A percentile compares a stretch with the other conserved stretches of the same genome.
These are phyloP conservation scores for Argyresthia albistria DNA, from an alignment of 2,888 invertebrate genomes.

Conservation along the genomic window DNA sequence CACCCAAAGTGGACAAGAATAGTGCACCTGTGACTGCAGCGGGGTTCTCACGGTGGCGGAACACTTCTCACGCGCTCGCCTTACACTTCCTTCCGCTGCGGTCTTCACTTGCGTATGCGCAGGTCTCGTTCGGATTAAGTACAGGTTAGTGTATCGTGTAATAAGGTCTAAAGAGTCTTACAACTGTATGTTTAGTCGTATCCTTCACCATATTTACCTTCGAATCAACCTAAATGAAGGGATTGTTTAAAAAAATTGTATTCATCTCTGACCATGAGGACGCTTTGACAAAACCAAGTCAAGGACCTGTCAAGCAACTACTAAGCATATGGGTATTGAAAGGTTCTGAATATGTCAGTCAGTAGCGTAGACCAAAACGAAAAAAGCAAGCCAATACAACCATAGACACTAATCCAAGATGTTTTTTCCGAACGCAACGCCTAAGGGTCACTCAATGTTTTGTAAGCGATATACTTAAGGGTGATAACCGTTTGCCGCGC, in stretches of 20 bases:
- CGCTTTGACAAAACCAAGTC: no score
- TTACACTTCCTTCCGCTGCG: constrained; percentile 67
- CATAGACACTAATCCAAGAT: background rate
- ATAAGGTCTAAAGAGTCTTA: no score
- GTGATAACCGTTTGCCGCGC: constrained; percentile 51
- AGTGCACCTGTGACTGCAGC: constrained; percentile 20
- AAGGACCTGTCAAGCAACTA: no score
- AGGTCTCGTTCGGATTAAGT: constrained; percentile 19
- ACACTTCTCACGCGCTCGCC: constrained; percentile 63
- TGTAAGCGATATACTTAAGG: constrained; percentile 36
- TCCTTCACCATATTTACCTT: background rate
- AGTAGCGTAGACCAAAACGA: no score
- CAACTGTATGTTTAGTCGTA: no score
- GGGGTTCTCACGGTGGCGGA: constrained; percentile 51
- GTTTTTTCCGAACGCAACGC: constrained; percentile 24
- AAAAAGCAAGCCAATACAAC: no score
- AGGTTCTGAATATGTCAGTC: no score
- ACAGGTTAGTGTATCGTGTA: background rate
- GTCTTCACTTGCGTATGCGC: constrained; percentile 26
- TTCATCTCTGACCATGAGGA: no score
- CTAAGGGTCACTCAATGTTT: constrained; percentile 38
- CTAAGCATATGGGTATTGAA: no score
- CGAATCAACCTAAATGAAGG: no score
- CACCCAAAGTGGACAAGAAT: background rate
- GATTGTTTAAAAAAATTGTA: no score